Conservation (phyloP, 2,888 invertebrate genomes). For the Acleris emargana region DNA sequence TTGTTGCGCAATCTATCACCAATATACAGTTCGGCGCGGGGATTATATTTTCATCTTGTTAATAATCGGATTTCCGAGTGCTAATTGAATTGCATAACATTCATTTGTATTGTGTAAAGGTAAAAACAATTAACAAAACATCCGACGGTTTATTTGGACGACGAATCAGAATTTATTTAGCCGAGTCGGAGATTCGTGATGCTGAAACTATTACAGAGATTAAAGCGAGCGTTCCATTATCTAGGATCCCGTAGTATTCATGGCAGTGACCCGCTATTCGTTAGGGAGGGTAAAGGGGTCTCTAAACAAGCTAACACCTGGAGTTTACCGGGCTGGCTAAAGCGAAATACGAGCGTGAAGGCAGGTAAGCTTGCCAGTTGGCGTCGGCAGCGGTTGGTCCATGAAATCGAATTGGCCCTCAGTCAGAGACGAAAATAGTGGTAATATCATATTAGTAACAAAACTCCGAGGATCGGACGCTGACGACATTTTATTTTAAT, state of each 20-base stretch:
- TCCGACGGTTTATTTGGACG: slow-evolving; percentile 9
- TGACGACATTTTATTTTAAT: slow-evolving; percentile 30
- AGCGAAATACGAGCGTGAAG: slow-evolving; percentile 32
- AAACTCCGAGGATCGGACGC: slow-evolving; percentile 39
- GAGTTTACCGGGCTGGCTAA: slow-evolving; percentile 32
- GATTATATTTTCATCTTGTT: slow-evolving; percentile 5
- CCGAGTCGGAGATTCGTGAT: slow-evolving; percentile 29
- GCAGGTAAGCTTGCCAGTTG: slow-evolving; percentile 45
- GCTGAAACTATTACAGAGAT: slow-evolving; percentile 36
- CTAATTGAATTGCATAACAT: slow-evolving; percentile 15
- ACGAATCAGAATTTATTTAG: slow-evolving; percentile 28
- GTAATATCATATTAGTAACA: slow-evolving; percentile 59
- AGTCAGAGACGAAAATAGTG: slow-evolving; percentile 78
- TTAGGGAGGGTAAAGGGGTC: slow-evolving; percentile 37
- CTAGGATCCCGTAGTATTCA: slow-evolving; percentile 36
- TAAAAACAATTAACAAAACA: slow-evolving; percentile 27
- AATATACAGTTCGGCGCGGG: slow-evolving; percentile 8
- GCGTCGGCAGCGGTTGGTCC: slow-evolving; percentile 68
- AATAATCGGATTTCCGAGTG: slow-evolving; percentile 5
- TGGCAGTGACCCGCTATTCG: slow-evolving; percentile 36
- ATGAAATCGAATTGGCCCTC: slow-evolving; percentile 80
- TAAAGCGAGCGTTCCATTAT: slow-evolving; percentile 36
- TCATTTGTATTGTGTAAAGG: slow-evolving; percentile 13
- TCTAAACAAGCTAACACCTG: slow-evolving; percentile 38
- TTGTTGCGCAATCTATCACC: slow-evolving; percentile 20